Evolutionary conservation across 2,797 vertebrate species (phyloP).

Genomic region (Pangasius djambal): DNA sequence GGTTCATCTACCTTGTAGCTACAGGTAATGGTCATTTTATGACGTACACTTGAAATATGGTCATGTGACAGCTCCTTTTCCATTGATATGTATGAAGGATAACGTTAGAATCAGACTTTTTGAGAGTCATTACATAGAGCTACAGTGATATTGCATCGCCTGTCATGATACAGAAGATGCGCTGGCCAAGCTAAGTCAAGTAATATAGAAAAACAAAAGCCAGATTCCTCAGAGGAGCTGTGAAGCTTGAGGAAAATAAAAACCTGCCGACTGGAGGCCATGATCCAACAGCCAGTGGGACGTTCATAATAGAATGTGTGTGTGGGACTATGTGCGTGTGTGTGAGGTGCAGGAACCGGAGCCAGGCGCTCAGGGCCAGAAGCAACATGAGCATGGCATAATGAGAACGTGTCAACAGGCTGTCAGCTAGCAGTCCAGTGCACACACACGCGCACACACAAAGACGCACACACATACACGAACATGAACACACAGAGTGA

Average conservation of each 20-base stretch:
- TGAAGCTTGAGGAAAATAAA: constrained; percentile 30
- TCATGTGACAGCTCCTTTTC: not conserved
- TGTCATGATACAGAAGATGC: constrained; percentile 14
- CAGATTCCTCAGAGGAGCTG: constrained; percentile 4
- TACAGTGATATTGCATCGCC: constrained; percentile 16
- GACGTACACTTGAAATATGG: not conserved
- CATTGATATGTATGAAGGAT: not conserved
- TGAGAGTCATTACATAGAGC: constrained; percentile 2
- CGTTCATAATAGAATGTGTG: constrained; percentile 54
- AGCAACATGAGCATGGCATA: constrained; percentile 58
- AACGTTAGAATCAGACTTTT: not conserved
- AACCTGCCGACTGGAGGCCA: constrained; percentile 22
- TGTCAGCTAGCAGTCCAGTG: constrained; percentile 55
- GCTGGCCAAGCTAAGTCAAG: constrained; percentile 15
- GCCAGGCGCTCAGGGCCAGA: constrained; percentile 54
- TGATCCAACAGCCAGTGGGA: constrained; percentile 52
- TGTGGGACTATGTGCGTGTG: constrained; percentile 43
- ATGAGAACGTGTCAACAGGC: constrained; percentile 60
- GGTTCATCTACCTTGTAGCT: not conserved
- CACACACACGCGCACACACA: constrained; percentile 12
- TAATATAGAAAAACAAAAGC: constrained; percentile 18
- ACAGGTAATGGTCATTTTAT: not conserved
- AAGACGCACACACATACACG: constrained; percentile 11
- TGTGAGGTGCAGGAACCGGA: constrained; percentile 40
- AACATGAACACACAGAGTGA: not conserved